These are phyloP conservation scores for Tringa solitaria DNA, from an alignment of 2,113 vertebrate species.

Conservation along the genomic window DNA sequence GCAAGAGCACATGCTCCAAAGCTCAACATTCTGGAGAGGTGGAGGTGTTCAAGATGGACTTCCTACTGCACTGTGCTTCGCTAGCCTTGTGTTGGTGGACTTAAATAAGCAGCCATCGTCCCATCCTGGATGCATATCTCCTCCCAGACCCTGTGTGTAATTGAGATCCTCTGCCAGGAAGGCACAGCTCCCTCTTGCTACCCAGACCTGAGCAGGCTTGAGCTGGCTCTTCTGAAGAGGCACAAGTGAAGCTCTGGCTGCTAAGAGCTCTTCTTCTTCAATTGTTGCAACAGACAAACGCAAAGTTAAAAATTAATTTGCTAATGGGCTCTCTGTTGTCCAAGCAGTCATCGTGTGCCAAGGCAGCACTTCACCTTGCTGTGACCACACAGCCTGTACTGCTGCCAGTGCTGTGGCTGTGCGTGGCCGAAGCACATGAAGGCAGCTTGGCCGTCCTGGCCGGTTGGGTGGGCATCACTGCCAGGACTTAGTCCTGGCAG, in stretches of 20 bases:
- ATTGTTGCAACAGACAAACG: neutral
- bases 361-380: neutral
- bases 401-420: neutral
- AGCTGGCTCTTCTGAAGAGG: neutral
- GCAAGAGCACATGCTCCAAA: neutral
- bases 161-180: neutral
- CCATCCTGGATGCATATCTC: neutral
- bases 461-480: fast-evolving
- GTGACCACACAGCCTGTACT: neutral
- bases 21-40: neutral
- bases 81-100: neutral
- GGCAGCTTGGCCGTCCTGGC: neutral
- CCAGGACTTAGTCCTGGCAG: neutral
- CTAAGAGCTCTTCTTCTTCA: neutral
- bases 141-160: neutral
- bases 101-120: neutral
- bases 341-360: neutral
- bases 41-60: neutral
- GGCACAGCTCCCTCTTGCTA: fast-evolving
- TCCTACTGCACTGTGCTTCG: neutral
- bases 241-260: neutral
- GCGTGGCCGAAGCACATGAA: neutral
- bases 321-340: neutral
- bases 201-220: neutral
- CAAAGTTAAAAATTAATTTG: slow-evolving; percentile 43